Evolutionary conservation across 2,888 invertebrate genomes (phyloP).

Genomic region (Calliphora vomitoria): DNA sequence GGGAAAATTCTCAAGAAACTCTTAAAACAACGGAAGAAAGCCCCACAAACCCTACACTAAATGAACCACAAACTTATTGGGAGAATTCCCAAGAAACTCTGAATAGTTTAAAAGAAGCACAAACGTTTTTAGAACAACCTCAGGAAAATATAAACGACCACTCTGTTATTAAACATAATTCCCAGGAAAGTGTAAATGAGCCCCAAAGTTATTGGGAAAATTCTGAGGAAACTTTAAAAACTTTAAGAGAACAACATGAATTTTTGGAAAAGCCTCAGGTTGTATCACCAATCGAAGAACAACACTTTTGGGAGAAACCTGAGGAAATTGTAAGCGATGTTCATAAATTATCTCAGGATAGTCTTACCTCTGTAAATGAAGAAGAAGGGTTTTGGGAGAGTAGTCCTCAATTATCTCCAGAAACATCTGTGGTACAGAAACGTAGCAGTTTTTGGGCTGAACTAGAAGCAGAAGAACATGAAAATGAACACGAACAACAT

Average conservation of each 20-base stretch:
- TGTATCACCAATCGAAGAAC: not conserved
- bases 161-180: not conserved
- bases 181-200: not conserved
- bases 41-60: not conserved
- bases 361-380: not conserved
- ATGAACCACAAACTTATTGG: not conserved
- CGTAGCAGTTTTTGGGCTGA: conserved; percentile 67
- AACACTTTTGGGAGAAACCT: conserved; percentile 5
- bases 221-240: conserved; percentile 1
- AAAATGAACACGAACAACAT: not conserved
- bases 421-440: conserved; percentile 44
- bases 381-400: conserved; percentile 14
- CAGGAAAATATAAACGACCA: not conserved
- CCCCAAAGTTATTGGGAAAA: conserved; percentile 20
- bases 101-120: not conserved
- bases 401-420: not conserved
- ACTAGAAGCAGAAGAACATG: conserved; percentile 53
- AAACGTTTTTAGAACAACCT: not conserved
- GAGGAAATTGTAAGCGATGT: not conserved
- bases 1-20: conserved; percentile 27
- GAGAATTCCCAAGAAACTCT: conserved; percentile 1
- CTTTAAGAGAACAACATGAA: conserved; percentile 3
- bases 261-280: not conserved
- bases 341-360: not conserved
- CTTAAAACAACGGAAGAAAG: not conserved